Base-by-base conservation (phyloP, 2,797 vertebrate genomes). In the Falco berigora region DNA sequence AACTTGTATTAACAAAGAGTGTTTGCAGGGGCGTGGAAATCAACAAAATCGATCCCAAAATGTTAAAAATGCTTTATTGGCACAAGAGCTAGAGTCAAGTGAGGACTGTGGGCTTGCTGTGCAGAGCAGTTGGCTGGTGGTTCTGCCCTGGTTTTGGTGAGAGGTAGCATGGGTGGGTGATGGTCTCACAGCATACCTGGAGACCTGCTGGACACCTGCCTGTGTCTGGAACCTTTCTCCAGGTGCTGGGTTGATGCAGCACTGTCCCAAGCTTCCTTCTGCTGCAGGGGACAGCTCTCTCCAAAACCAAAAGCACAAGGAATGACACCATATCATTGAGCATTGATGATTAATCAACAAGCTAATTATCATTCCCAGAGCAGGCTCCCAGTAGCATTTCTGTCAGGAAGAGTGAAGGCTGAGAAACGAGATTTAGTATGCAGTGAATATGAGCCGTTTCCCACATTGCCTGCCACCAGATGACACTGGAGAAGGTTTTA, bases 401-500 rank as follows among this genome's bases (percentile, higher is more conserved):
- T 88, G 69, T 86, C 69, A 47, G 88, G 69, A 71, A 34, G 53
- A 84, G 40, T 22, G 67, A 55, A 73, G 85, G 46, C 90, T 89
- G 85, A 56, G 88, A 34, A 62, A 53, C 0, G 14, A 81, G 76
- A 44, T 71, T 86, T 63, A 63, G 72, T 25, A 49, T 75, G 80
- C 83, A 44, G 83, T 0, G 5, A 82, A 25, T 50, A 38, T 0
- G 6, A 73, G 62, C 63, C 59, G 25, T 66, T 96, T 86, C 74
- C 88, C 92, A 68, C 30, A 9, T 46, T 77, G 77, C 71, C 59
- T 76, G 85, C 68, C 58, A 25, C 64, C 82, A 66, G 56, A 47
- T 80, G 93, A 95, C 84, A 61, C 4, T 80, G 68, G 55, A 53
- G 42, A 91, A 86, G 46, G 69, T 72, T 92, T 84, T 79, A 73